Conservation (phyloP, 2,888 invertebrate genomes). For the Eremobia ochroleuca region DNA sequence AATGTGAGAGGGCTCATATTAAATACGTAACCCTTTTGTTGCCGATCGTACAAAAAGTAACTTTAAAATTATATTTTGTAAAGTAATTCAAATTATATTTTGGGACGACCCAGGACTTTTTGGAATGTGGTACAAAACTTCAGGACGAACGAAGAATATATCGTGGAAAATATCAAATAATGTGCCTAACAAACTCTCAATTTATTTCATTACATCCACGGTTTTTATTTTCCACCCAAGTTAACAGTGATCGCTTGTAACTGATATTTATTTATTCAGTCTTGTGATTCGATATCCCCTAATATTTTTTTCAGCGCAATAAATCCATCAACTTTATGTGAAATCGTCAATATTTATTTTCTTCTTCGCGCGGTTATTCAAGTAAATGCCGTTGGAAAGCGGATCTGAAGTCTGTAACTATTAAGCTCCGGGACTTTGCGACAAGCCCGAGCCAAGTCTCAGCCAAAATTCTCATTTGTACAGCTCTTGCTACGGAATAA, state of each 20-base stretch:
- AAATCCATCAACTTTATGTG: constrained; percentile 35
- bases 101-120: too few relatives aligned
- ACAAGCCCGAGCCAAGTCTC: constrained; percentile 65
- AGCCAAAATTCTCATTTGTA: constrained; percentile 67
- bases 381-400: constrained; percentile 27
- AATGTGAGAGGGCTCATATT: too few relatives aligned
- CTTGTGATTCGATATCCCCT: constrained; percentile 35
- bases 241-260: constrained; percentile 30
- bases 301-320: constrained; percentile 40
- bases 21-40: too few relatives aligned
- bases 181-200: constrained; percentile 12
- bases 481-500: constrained; percentile 60
- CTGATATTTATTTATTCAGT: constrained; percentile 42
- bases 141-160: too few relatives aligned
- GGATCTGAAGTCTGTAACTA: constrained; percentile 50
- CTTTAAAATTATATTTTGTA: too few relatives aligned
- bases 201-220: constrained; percentile 21
- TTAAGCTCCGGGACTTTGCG: constrained; percentile 47
- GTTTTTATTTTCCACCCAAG: constrained; percentile 30
- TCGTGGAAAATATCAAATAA: constrained; percentile 20
- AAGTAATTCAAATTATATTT: too few relatives aligned
- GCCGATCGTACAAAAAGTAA: too few relatives aligned
- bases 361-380: constrained; percentile 9
- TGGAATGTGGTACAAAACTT: too few relatives aligned
- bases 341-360: constrained; percentile 38